Percentiles rank a stretch among this genome's conserved stretches.
Conservation (phyloP, 2,113 vertebrate species). For the Paralichthys olivaceus region DNA sequence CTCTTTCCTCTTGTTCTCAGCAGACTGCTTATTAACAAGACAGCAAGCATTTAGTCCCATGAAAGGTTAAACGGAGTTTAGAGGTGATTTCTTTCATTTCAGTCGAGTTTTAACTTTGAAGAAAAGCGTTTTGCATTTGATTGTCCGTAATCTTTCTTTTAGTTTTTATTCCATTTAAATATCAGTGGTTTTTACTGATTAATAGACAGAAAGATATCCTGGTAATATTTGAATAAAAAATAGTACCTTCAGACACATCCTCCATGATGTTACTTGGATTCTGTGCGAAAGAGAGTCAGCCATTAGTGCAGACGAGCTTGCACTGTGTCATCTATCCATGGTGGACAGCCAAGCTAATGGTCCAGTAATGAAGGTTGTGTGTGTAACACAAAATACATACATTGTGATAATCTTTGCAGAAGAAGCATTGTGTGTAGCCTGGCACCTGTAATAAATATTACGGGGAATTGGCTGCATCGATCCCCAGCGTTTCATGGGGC, state of each 20-base stretch:
- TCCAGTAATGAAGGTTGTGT: slow-evolving; percentile 4
- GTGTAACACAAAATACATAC: slow-evolving; percentile 19
- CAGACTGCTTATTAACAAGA: too few species aligned
- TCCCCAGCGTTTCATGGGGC: neutral
- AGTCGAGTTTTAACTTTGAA: too few species aligned
- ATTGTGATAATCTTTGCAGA: slow-evolving; percentile 9
- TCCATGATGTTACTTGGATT: too few species aligned
- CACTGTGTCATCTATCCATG: neutral
- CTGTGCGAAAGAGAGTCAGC: neutral
- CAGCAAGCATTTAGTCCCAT: too few species aligned
- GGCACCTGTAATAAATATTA: slow-evolving; percentile 31
- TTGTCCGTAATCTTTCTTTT: neutral
- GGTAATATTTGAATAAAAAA: neutral
- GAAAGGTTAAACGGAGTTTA: too few species aligned
- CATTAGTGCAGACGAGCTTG: neutral
- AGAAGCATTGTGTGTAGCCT: neutral
- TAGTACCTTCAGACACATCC: neutral
- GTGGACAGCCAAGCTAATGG: slow-evolving; percentile 30
- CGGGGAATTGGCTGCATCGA: slow-evolving; percentile 2
- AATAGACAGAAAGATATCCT: neutral
- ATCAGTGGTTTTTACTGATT: neutral
- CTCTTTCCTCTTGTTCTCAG: too few species aligned
- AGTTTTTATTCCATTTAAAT: neutral
- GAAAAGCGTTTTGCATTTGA: neutral
- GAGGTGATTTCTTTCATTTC: too few species aligned